Evolutionary conservation across 2,888 invertebrate species (phyloP), one percentile per base, ranked within the genome.

Genomic region (Balanococcus diminutus): DNA sequence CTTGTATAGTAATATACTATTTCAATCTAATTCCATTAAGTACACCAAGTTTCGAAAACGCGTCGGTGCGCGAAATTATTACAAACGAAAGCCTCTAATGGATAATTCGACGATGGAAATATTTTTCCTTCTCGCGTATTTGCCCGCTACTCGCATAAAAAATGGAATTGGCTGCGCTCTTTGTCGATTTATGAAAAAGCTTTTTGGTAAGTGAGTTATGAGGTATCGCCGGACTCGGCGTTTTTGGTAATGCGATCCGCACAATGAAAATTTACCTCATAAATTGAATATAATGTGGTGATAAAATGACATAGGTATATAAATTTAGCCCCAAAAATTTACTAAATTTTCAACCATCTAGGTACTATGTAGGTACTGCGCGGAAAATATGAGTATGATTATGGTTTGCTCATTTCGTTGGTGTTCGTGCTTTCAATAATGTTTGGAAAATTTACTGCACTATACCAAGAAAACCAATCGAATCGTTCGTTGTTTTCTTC

Each of bases 21-120:
- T n/a, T n/a, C n/a, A 67, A 67, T 67, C 67, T 67, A 67, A 67
- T 67, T 67, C 67, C 67, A 67, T 67, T 67, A 67, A 67, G 16
- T 67, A 67, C 16, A 67, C 67, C 5, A 67, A 31, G 5, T 67
- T 28, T 28, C 16, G 2, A 28, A 67, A 67, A 31, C 28, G 67
- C 67, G 67, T 14, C 3, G 28, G 67, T 28, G 67, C 67, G 67
- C 25, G 67, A 67, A 67, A 67, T 67, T 67, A 67, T 67, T 67
- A 11, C 67, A 67, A 31, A 67, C 67, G 67, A 67, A 67, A 67
- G 14, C 67, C 67, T 28, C 67, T 67, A 67, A 67, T 67, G 67
- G 67, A 67, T 67, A 67, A 67, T 67, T 67, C 67, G 67, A 11
- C 67, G 67, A 67, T 67, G 67, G 67, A 28, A n/a, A 67, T 67